Percentiles rank a stretch among this genome's conserved stretches.
Conservation (phyloP, 2,797 vertebrate species). For the Molossus alvarezi region DNA sequence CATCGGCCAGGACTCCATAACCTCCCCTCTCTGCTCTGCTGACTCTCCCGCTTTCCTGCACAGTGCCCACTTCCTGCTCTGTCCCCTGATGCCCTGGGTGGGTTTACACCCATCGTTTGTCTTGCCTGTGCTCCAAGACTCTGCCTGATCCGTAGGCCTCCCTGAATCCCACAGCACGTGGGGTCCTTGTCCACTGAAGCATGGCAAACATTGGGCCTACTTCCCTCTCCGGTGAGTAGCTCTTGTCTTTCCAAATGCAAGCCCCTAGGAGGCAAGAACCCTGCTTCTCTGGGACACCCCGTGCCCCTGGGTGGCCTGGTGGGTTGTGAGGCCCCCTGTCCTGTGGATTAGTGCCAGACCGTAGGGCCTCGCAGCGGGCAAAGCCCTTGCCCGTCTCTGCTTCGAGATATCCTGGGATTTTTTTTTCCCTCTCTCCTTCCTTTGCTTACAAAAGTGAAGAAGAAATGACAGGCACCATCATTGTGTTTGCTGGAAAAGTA, state of each 20-base stretch:
- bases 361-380: background rate
- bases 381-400: background rate
- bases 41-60: background rate
- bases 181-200: background rate
- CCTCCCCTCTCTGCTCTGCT: background rate
- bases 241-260: background rate
- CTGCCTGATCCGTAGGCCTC: background rate
- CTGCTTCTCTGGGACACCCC: background rate
- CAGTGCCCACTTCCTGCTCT: background rate
- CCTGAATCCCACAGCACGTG: background rate
- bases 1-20: background rate
- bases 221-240: background rate
- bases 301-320: background rate
- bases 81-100: background rate
- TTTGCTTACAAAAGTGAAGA: constrained; percentile 45
- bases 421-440: background rate
- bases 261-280: background rate
- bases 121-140: background rate
- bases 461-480: background rate
- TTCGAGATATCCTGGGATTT: background rate
- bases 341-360: background rate
- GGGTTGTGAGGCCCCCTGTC: background rate
- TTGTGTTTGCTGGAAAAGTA: background rate
- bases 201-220: background rate
- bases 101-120: background rate